These are phyloP conservation scores for Drosophila tani DNA, from an alignment of 1,140 invertebrate genomes.

Conservation along the genomic window DNA sequence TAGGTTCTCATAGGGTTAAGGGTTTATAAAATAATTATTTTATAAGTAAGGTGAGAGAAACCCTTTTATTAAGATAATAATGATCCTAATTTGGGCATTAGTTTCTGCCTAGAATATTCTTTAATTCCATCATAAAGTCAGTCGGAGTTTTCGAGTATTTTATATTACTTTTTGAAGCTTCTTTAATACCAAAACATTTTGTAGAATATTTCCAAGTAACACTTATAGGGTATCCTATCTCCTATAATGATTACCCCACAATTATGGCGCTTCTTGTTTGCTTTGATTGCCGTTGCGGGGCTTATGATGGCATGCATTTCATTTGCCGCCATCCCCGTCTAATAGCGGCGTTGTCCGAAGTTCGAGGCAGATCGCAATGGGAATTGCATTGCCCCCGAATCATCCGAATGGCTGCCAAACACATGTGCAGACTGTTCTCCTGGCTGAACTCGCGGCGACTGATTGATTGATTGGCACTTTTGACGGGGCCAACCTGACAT, in stretches of 20 bases:
- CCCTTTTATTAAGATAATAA: too few relatives aligned
- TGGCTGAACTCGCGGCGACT: constrained; percentile 16
- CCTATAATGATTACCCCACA: background rate
- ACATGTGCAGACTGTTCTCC: constrained; percentile 24
- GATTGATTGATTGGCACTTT: constrained; percentile 77
- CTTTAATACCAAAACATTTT: too few relatives aligned
- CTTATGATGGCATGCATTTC: constrained; percentile 61
- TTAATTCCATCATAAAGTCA: too few relatives aligned
- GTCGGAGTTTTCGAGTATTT: background rate
- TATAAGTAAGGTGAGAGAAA: too few relatives aligned
- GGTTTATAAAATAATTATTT: too few relatives aligned
- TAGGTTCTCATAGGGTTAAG: too few relatives aligned
- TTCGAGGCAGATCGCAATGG: constrained; percentile 30
- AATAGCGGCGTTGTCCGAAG: constrained; percentile 26
- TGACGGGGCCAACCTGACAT: constrained; percentile 61
- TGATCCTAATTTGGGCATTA: too few relatives aligned
- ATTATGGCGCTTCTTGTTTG: constrained; percentile 37
- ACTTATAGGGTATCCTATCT: constrained; percentile 7
- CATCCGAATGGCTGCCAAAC: constrained; percentile 43
- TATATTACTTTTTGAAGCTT: background rate
- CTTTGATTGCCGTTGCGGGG: constrained; percentile 48
- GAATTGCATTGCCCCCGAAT: constrained; percentile 46
- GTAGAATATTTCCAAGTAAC: background rate
- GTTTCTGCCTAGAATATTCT: too few relatives aligned
- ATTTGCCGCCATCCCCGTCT: constrained; percentile 44